These are phyloP conservation scores for Enteromius paludinosus DNA, from an alignment of 2,797 vertebrate genomes.

Conservation along the genomic window DNA sequence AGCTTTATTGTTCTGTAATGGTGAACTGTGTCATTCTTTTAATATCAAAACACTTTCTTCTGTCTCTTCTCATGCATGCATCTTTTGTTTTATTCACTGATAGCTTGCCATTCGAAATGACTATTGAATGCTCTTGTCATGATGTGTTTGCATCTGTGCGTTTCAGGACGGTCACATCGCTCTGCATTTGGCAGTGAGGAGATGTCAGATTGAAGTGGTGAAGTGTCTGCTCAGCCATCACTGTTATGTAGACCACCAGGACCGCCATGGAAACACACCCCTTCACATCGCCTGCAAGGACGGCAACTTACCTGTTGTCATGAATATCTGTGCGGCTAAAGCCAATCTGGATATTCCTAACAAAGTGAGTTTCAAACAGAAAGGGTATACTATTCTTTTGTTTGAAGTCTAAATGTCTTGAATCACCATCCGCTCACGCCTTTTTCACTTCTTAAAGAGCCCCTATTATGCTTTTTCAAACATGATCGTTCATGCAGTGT, in stretches of 20 bases:
- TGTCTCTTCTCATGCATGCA: background rate
- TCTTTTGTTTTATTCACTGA: background rate
- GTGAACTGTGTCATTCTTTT: background rate
- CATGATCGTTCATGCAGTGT: too few relatives aligned
- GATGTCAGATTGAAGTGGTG: slow-evolving; percentile 94
- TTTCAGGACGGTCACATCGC: slow-evolving; percentile 92
- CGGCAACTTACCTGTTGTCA: slow-evolving; percentile 87
- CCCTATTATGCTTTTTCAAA: too few relatives aligned
- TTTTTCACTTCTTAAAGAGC: too few relatives aligned
- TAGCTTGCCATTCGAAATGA: background rate
- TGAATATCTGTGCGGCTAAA: slow-evolving; percentile 83
- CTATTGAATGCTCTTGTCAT: background rate
- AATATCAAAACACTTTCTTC: background rate
- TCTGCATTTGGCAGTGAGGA: slow-evolving; percentile 92
- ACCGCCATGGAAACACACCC: slow-evolving; percentile 93
- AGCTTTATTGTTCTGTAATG: background rate
- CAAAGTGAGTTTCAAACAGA: slow-evolving; percentile 79
- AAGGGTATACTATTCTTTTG: background rate
- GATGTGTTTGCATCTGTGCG: slow-evolving; percentile 31
- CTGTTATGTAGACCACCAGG: slow-evolving; percentile 88
- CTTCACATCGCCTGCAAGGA: slow-evolving; percentile 97
- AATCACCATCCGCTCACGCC: too few relatives aligned
- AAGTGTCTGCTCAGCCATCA: slow-evolving; percentile 86
- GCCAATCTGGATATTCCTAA: slow-evolving; percentile 90
- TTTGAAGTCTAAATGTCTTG: background rate